Conservation (phyloP, 2,797 vertebrate species). For the Avahi laniger region DNA sequence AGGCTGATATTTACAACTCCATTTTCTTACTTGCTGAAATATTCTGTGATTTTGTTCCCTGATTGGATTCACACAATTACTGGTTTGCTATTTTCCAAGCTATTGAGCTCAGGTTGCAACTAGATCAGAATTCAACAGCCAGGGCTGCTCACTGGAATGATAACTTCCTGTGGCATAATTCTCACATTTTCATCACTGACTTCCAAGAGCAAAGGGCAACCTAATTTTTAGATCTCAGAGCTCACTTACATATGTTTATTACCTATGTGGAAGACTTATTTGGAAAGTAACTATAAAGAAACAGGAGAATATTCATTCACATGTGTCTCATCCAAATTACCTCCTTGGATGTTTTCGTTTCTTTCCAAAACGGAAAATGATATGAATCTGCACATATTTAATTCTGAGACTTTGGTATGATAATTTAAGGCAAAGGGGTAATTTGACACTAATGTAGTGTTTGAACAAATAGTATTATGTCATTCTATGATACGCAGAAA, state of each 20-base stretch:
- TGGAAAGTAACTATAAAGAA: slow-evolving; percentile 40
- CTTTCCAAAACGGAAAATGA: slow-evolving; percentile 25
- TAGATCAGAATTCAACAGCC: slow-evolving; percentile 77
- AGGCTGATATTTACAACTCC: slow-evolving; percentile 79
- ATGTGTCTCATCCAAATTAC: background rate
- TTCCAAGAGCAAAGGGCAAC: slow-evolving; percentile 79
- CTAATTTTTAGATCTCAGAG: slow-evolving; percentile 78
- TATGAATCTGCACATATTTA: slow-evolving; percentile 16
- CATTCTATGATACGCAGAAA: slow-evolving; percentile 5
- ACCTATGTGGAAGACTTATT: slow-evolving; percentile 11
- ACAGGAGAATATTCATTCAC: background rate
- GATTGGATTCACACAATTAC: slow-evolving; percentile 87
- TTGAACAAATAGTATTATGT: background rate
- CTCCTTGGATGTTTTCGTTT: slow-evolving; percentile 1
- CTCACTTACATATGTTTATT: slow-evolving; percentile 77
- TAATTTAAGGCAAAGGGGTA: slow-evolving; percentile 17
- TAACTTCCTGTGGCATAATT: slow-evolving; percentile 79
- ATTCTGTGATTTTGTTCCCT: slow-evolving; percentile 83
- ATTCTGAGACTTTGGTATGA: slow-evolving; percentile 19
- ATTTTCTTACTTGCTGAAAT: slow-evolving; percentile 82
- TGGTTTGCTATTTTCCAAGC: slow-evolving; percentile 82
- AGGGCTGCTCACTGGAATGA: slow-evolving; percentile 77
- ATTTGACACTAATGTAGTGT: background rate
- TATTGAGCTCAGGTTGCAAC: slow-evolving; percentile 80
- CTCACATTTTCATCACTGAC: slow-evolving; percentile 79